Base-by-base conservation (phyloP, 2,888 invertebrate genomes). In the Apodemia duryi region DNA sequence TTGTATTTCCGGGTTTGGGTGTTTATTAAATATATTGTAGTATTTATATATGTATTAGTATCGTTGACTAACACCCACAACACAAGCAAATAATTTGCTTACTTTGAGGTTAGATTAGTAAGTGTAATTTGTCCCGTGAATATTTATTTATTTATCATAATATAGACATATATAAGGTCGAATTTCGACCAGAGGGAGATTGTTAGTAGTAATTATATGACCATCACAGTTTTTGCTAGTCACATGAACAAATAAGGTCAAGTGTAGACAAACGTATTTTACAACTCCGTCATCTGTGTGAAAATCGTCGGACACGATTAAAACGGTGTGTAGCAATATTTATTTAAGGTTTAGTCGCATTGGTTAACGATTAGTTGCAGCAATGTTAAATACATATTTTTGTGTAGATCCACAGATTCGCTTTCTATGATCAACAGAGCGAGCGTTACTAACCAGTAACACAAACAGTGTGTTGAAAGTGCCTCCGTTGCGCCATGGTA, bases 401-500 rank as follows among this genome's bases (percentile, higher is more conserved):
- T 60, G 57, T 60, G 57, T 60, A 35, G 28, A 60, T 60, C n/a
- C 75, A 75, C 71, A 71, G 74, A 84, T 88, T 86, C 80, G 82
- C 82, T 85, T 86, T 68, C 82, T 83, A 82, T 84, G 83, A 85
- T 84, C 82, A 77, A 82, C 83, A 82, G 79, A 74, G 80, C 79
- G 82, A 79, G 78, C 81, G 79, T 78, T 80, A 77, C 86, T 89
- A 90, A 90, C 81, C 75, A 82, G 79, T 76, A 81, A 79, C 71
- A 80, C 86, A 91, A 90, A 90, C 84, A 87, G 70, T 77, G 76
- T 87, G 86, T 85, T 79, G 88, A 89, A 89, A 90, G 85, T 86
- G 86, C 87, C 84, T 85, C 87, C 80, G 85, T 91, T 90, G 83
- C 89, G 88, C 86, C 89, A 91, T 82, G 85, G 57, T 29, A 29